These are phyloP conservation scores for Cranoglanis bouderius DNA, from an alignment of 2,113 vertebrate species.

Conservation along the genomic window DNA sequence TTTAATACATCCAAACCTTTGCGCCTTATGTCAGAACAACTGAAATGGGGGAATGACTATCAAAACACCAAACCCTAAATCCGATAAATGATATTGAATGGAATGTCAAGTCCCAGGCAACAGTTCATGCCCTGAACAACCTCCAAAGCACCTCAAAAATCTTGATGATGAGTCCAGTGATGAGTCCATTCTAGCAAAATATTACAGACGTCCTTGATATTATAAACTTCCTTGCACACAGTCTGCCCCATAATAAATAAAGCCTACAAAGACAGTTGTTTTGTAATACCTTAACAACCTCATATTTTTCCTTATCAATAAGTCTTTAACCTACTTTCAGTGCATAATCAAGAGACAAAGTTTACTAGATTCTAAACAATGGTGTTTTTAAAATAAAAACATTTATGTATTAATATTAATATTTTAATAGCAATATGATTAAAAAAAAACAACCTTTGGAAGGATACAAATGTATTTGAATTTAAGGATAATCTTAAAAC, in stretches of 20 bases:
- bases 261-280: neutral
- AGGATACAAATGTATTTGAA: neutral
- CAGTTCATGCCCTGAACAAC: neutral
- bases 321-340: neutral
- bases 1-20: neutral
- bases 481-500: neutral
- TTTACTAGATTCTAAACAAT: neutral
- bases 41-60: neutral
- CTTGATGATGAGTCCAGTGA: neutral
- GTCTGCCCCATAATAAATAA: neutral
- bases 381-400: neutral
- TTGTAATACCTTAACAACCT: neutral
- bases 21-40: neutral
- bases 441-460: neutral
- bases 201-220: neutral
- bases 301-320: constrained; percentile 8
- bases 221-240: neutral
- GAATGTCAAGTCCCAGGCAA: neutral
- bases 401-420: too few relatives aligned
- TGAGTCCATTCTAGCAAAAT: neutral
- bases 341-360: neutral
- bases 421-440: neutral
- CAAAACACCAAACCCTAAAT: neutral
- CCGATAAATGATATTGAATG: neutral
- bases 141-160: neutral